Conservation (phyloP, 2,888 invertebrate species). For the Machimus rusticus region DNA sequence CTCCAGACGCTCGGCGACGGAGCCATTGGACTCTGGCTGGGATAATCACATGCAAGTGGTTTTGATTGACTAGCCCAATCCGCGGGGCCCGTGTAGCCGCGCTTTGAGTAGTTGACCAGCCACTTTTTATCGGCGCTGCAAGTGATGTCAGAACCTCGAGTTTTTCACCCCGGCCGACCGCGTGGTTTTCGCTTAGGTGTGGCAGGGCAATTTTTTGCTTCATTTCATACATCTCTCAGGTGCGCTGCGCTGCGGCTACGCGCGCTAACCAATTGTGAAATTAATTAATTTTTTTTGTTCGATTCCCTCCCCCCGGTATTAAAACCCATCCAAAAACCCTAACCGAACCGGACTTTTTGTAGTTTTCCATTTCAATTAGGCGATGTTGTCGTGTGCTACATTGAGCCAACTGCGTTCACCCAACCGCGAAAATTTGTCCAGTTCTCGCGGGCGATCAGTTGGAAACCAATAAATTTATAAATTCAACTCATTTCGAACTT, state of each 20-base stretch:
- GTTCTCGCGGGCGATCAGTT: background rate
- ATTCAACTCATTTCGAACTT: background rate
- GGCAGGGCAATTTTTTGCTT: constrained; percentile 19
- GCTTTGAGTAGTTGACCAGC: constrained; percentile 20
- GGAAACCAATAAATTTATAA: background rate
- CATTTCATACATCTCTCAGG: background rate
- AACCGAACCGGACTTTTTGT: background rate
- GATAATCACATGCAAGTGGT: constrained; percentile 40
- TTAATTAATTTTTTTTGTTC: constrained; percentile 35
- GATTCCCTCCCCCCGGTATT: background rate
- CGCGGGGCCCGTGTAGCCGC: background rate
- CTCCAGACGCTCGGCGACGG: background rate
- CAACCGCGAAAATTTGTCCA: background rate
- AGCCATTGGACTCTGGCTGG: constrained; percentile 38
- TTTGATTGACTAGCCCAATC: constrained; percentile 37
- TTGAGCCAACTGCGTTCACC: background rate
- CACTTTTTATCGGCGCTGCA: background rate
- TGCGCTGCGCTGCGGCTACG: background rate
- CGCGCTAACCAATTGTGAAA: constrained; percentile 17
- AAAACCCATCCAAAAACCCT: background rate
- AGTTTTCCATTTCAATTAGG: constrained; percentile 27
- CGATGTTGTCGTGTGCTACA: background rate
- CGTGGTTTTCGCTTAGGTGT: constrained; percentile 2
- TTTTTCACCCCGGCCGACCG: constrained; percentile 6
- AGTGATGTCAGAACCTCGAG: constrained; percentile 9